Conservation (phyloP, 2,888 invertebrate genomes). For the Caenorhabditis japonica region DNA sequence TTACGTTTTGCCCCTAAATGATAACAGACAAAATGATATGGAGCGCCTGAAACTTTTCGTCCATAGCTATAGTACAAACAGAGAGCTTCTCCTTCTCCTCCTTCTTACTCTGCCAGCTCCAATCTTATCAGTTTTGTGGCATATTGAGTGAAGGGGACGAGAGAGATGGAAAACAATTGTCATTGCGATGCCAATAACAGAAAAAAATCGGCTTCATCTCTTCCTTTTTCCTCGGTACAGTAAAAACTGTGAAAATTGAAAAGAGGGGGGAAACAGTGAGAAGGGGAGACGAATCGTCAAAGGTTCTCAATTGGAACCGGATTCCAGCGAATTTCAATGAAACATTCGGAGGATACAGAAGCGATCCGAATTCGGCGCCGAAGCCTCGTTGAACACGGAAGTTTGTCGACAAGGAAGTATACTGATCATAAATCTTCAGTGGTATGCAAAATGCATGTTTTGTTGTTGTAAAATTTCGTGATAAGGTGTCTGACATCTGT, state of each 20-base stretch:
- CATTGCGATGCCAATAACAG: conserved; percentile 11
- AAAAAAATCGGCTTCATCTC: conserved; percentile 1
- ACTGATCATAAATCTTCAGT: too few species aligned
- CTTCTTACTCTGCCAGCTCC: background rate
- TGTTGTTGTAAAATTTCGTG: too few species aligned
- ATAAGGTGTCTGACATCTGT: too few species aligned
- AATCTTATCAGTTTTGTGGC: conserved; percentile 12
- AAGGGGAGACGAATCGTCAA: too few species aligned
- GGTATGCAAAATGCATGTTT: too few species aligned
- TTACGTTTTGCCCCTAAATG: too few species aligned
- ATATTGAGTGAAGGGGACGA: conserved; percentile 8
- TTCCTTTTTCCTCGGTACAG: too few species aligned
- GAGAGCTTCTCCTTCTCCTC: background rate
- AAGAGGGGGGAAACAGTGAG: too few species aligned
- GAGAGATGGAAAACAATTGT: conserved; percentile 10
- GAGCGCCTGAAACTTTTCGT: conserved; percentile 18
- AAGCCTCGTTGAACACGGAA: conserved; percentile 3
- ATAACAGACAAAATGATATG: conserved; percentile 1
- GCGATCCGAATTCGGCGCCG: conserved; percentile 4
- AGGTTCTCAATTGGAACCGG: conserved; percentile 28
- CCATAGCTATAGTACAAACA: conserved; percentile 22
- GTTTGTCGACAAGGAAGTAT: background rate
- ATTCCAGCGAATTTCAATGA: conserved; percentile 20
- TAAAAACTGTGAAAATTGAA: too few species aligned
- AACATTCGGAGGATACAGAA: conserved; percentile 15